A percentile compares a stretch with the other conserved stretches of the same genome.
Evolutionary conservation across 2,113 vertebrate genomes (phyloP).

Genomic region (Hucho hucho): DNA sequence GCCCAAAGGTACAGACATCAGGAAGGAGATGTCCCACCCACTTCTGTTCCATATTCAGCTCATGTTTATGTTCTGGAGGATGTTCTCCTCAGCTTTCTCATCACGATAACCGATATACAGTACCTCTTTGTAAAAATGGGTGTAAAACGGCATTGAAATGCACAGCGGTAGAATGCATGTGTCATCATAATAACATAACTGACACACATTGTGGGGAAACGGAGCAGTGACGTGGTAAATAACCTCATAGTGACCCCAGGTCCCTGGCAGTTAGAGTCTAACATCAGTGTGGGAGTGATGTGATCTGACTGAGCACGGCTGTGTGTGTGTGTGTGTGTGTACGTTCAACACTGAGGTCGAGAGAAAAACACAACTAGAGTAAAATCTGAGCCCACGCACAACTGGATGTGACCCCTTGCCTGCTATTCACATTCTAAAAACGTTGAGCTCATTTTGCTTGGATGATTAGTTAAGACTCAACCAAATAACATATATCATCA

Average conservation of each 20-base stretch:
- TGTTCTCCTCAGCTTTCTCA: background rate
- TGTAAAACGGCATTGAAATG: too few relatives aligned
- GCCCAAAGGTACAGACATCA: too few relatives aligned
- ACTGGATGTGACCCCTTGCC: background rate
- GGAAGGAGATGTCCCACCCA: too few relatives aligned
- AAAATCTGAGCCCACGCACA: background rate
- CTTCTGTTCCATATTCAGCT: too few relatives aligned
- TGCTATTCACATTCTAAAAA: background rate
- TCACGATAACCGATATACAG: background rate
- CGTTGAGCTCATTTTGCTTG: background rate
- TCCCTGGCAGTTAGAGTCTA: background rate
- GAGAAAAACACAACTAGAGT: background rate
- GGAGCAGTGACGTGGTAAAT: background rate
- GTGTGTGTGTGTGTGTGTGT: constrained; percentile 1
- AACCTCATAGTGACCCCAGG: background rate
- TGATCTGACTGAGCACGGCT: background rate
- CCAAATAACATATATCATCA: background rate
- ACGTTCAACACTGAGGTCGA: background rate
- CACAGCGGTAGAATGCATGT: background rate
- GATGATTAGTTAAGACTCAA: background rate
- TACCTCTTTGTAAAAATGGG: background rate
- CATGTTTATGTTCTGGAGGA: background rate
- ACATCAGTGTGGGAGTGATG: constrained; percentile 18
- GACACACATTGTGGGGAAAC: background rate
- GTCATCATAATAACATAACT: background rate